A percentile compares a stretch with the other conserved stretches of the same genome.
Conservation (phyloP, 1,140 invertebrate genomes). For the Papilio glaucus region DNA sequence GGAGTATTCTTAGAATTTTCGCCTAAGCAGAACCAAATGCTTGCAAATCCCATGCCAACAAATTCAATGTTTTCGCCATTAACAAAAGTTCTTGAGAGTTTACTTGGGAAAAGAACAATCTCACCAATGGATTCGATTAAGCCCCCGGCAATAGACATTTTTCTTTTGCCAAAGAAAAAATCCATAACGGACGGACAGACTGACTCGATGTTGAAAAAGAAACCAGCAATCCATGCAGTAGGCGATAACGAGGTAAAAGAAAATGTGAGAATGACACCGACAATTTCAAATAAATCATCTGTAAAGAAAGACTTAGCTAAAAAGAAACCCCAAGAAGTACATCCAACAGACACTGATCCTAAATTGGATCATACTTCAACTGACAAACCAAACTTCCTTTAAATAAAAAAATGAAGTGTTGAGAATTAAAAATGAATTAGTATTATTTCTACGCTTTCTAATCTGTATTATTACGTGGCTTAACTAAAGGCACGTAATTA, state of each 20-base stretch:
- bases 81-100: conserved; percentile 53
- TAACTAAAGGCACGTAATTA: too few species aligned
- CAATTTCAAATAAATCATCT: conserved; percentile 41
- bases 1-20: conserved; percentile 61
- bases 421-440: background rate
- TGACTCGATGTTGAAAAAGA: conserved; percentile 35
- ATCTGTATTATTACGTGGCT: too few species aligned
- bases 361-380: conserved; percentile 32
- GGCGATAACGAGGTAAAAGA: conserved; percentile 64
- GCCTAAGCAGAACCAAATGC: conserved; percentile 50
- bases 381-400: background rate
- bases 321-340: conserved; percentile 39
- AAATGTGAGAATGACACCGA: conserved; percentile 54
- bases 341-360: conserved; percentile 28
- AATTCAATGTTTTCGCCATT: conserved; percentile 42
- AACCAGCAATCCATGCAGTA: conserved; percentile 57
- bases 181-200: conserved; percentile 37
- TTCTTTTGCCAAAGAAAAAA: conserved; percentile 19
- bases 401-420: conserved; percentile 7
- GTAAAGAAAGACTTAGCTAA: conserved; percentile 61
- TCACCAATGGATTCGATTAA: conserved; percentile 52
- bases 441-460: background rate
- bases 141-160: conserved; percentile 20
- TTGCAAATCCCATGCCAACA: conserved; percentile 36
- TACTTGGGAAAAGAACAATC: conserved; percentile 49